Conservation (phyloP, 2,797 vertebrate species). For the Coreius guichenoti region DNA sequence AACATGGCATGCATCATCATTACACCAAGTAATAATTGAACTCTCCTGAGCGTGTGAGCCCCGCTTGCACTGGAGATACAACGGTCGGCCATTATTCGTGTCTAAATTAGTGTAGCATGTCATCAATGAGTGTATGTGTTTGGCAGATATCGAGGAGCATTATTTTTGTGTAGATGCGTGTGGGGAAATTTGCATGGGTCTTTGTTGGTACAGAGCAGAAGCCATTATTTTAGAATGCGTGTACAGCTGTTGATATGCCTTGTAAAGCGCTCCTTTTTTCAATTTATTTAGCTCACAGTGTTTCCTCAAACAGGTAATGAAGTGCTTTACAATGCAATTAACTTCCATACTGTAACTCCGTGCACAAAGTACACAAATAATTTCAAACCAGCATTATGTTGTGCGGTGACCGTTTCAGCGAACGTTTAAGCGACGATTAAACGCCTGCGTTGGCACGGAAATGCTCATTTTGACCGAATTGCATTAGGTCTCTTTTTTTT, state of each 20-base stretch:
- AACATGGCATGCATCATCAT: constrained; percentile 80
- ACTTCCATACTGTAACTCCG: constrained; percentile 14
- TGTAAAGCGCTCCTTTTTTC: background rate
- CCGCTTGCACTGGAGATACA: constrained; percentile 28
- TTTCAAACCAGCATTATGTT: constrained; percentile 39
- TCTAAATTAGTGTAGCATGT: constrained; percentile 39
- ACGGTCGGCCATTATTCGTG: constrained; percentile 29
- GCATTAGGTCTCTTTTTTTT: constrained; percentile 49
- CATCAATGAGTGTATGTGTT: constrained; percentile 29
- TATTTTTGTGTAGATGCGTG: constrained; percentile 28
- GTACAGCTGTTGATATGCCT: background rate
- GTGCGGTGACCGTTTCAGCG: constrained; percentile 26
- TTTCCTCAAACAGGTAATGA: constrained; percentile 35
- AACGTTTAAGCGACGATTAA: constrained; percentile 37
- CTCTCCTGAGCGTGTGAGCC: constrained; percentile 47
- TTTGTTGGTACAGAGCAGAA: background rate
- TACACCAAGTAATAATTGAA: constrained; percentile 73
- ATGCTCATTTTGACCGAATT: constrained; percentile 8
- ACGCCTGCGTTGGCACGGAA: background rate
- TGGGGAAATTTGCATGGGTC: constrained; percentile 14
- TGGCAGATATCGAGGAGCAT: constrained; percentile 30
- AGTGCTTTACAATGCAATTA: constrained; percentile 25
- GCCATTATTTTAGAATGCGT: background rate
- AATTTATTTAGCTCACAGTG: constrained; percentile 26
- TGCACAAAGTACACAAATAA: constrained; percentile 31